Percentiles rank a stretch among this genome's conserved stretches.
Conservation (phyloP, 2,888 invertebrate species). For the Hypomecis atomaria region DNA sequence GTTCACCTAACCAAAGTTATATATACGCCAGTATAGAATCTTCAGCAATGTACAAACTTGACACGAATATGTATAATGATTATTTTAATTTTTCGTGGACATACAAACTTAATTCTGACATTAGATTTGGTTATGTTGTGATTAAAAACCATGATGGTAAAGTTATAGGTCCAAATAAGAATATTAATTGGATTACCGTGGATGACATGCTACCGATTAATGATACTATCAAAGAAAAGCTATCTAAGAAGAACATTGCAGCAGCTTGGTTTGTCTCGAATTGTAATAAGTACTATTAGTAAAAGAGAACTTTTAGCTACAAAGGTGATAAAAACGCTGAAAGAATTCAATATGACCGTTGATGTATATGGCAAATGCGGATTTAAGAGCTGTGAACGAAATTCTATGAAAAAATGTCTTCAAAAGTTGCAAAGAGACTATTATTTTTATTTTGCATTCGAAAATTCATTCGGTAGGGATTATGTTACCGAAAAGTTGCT, state of each 20-base stretch:
- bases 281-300: slow-evolving; percentile 54
- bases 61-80: slow-evolving; percentile 45
- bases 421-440: slow-evolving; percentile 51
- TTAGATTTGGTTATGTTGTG: slow-evolving; percentile 61
- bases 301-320: slow-evolving; percentile 48
- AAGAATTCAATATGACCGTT: slow-evolving; percentile 44
- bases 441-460: slow-evolving; percentile 63
- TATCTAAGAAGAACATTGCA: slow-evolving; percentile 35
- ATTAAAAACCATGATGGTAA: slow-evolving; percentile 49
- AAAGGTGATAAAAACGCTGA: slow-evolving; percentile 41
- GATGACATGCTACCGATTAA: slow-evolving; percentile 54
- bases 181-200: slow-evolving; percentile 53
- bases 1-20: slow-evolving; percentile 60
- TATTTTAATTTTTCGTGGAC: slow-evolving; percentile 74
- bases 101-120: slow-evolving; percentile 63
- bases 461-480: slow-evolving; percentile 58
- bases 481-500: slow-evolving; percentile 65
- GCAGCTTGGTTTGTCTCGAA: slow-evolving; percentile 65
- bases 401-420: slow-evolving; percentile 40
- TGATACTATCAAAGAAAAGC: slow-evolving; percentile 41
- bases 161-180: slow-evolving; percentile 49
- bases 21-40: slow-evolving; percentile 62
- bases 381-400: slow-evolving; percentile 42
- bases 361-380: slow-evolving; percentile 59
- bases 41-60: slow-evolving; percentile 53